These are phyloP conservation scores for Cossypha niveicapilla DNA, from an alignment of 2,797 vertebrate species.

Conservation along the genomic window DNA sequence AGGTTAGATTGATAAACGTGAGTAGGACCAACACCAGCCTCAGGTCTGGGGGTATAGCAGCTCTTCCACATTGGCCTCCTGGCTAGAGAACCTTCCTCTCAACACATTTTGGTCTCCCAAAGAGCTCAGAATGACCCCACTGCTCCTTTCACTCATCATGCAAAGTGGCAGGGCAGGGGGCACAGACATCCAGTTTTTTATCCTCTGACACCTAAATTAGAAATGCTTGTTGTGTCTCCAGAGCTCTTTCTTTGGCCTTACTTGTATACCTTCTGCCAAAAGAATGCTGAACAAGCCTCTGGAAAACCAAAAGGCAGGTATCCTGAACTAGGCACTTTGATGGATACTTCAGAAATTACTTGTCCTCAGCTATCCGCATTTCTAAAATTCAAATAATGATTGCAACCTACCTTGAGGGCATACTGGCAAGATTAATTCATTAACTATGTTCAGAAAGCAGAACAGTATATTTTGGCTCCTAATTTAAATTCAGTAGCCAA, in stretches of 20 bases:
- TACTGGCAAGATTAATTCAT: conserved; percentile 26
- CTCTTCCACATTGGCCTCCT: not conserved
- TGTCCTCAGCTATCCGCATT: not conserved
- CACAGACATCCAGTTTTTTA: not conserved
- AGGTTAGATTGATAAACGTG: not conserved
- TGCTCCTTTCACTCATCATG: not conserved
- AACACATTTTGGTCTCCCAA: not conserved
- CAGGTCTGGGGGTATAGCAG: not conserved
- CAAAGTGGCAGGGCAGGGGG: not conserved
- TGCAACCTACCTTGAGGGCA: conserved; percentile 10
- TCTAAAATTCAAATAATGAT: conserved; percentile 13
- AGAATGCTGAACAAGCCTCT: not conserved
- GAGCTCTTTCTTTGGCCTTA: not conserved
- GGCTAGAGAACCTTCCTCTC: not conserved
- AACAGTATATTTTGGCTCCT: conserved; percentile 29
- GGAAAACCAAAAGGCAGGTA: not conserved
- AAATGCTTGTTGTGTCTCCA: not conserved
- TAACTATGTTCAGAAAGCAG: conserved; percentile 17
- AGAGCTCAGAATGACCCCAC: not conserved
- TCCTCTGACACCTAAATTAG: not conserved
- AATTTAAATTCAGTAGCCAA: conserved; percentile 53
- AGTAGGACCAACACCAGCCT: accelerated
- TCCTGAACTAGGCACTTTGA: not conserved
- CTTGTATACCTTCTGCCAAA: not conserved
- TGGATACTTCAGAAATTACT: not conserved